Conservation (phyloP, 2,113 vertebrate species). For the Hemiscyllium ocellatum region DNA sequence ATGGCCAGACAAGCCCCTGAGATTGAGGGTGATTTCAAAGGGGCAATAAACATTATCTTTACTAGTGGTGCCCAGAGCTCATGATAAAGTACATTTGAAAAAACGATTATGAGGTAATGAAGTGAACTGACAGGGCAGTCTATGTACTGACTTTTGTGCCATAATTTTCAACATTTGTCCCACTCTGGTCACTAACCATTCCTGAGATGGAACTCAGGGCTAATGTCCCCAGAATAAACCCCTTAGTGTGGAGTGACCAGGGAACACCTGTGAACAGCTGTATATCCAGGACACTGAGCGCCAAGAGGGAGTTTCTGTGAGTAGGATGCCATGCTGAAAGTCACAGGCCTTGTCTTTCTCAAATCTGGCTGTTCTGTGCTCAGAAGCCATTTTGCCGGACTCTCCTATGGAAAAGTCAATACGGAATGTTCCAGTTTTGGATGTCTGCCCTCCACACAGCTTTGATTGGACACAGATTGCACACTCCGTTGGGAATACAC, state of each 20-base stretch:
- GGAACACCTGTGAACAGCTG: background rate
- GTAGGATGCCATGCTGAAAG: background rate
- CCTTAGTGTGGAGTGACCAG: background rate
- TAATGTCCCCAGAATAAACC: too few relatives aligned
- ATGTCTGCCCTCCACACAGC: slow-evolving; percentile 15
- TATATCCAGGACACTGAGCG: background rate
- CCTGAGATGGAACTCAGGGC: background rate
- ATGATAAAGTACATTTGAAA: too few relatives aligned
- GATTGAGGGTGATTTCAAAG: too few relatives aligned
- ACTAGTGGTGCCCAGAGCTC: too few relatives aligned
- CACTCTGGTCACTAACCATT: too few relatives aligned
- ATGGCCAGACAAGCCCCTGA: too few relatives aligned
- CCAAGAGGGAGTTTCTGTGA: background rate
- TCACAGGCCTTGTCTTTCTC: background rate
- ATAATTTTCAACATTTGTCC: background rate
- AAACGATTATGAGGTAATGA: too few relatives aligned
- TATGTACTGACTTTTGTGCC: background rate
- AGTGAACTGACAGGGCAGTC: background rate
- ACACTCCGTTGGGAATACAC: slow-evolving; percentile 1
- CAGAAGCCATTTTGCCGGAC: slow-evolving; percentile 26
- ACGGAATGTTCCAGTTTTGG: background rate
- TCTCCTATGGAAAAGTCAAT: slow-evolving; percentile 34
- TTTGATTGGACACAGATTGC: slow-evolving; percentile 26
- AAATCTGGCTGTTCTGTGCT: background rate
- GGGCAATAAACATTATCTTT: too few relatives aligned